phyloP scores from a whole-genome alignment of 2,113 vertebrate genomes.

The Lucifuga dentata region DNA sequence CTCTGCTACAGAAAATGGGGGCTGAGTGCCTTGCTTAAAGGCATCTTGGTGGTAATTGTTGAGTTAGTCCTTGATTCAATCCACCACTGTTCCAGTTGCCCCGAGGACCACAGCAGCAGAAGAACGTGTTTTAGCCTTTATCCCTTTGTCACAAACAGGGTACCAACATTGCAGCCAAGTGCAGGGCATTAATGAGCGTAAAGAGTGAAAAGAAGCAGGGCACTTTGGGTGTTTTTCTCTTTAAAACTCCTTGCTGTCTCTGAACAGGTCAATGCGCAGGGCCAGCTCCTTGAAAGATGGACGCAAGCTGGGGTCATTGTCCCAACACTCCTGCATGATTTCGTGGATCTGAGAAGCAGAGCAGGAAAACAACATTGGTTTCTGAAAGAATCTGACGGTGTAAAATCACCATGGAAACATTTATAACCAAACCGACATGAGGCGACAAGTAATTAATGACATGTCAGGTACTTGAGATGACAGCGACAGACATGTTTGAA shows the following conservation, averaged over 20 bases:
- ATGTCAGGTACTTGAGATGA: no score
- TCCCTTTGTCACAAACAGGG: constrained; percentile 39
- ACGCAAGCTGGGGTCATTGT: constrained; percentile 84
- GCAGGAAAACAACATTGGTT: neutral
- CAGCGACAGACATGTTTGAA: no score
- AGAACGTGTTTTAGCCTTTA: constrained; percentile 21
- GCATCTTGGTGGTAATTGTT: constrained; percentile 61
- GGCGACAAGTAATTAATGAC: no score
- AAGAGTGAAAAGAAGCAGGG: constrained; percentile 30
- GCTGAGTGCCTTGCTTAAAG: constrained; percentile 55
- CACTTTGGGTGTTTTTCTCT: constrained; percentile 51
- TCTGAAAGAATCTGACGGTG: no score
- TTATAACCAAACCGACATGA: no score
- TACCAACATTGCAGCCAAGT: neutral
- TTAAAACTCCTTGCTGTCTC: constrained; percentile 85
- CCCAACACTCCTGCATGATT: constrained; percentile 96
- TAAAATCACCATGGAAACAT: no score
- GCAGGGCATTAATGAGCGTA: constrained; percentile 17
- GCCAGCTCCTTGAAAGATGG: constrained; percentile 91
- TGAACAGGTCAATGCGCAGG: constrained; percentile 88
- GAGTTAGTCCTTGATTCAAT: constrained; percentile 32
- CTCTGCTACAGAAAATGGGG: constrained; percentile 7
- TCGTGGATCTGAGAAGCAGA: constrained; percentile 84
- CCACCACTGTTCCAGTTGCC: constrained; percentile 43
- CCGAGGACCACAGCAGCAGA: constrained; percentile 26